phyloP scores from a whole-genome alignment of 1,140 invertebrate species.

The Rhynchophorus ferrugineus region DNA sequence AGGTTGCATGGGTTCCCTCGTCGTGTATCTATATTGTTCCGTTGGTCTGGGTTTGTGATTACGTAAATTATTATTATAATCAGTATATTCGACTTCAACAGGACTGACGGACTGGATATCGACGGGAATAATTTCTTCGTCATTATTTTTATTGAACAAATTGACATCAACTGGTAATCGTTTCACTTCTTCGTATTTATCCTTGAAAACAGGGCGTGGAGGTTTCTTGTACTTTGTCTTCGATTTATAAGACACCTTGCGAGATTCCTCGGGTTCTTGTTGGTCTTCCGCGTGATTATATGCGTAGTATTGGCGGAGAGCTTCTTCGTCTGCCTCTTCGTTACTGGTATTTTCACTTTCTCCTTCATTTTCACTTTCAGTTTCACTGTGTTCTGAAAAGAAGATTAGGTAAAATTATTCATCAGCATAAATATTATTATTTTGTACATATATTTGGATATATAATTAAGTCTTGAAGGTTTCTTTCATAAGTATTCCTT shows the following conservation, averaged over 20 bases:
- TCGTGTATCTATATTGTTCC: constrained; percentile 9
- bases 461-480: too few species aligned
- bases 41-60: neutral
- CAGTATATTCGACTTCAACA: constrained; percentile 24
- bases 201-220: constrained; percentile 11
- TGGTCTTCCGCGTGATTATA: neutral
- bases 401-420: too few species aligned
- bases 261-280: constrained; percentile 18
- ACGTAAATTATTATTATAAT: neutral
- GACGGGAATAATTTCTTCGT: constrained; percentile 27
- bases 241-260: constrained; percentile 10
- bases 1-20: constrained; percentile 15
- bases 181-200: constrained; percentile 17
- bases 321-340: neutral
- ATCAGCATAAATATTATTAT: too few species aligned
- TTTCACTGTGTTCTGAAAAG: too few species aligned
- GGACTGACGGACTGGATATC: constrained; percentile 29
- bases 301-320: neutral
- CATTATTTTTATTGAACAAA: constrained; percentile 17
- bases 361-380: too few species aligned
- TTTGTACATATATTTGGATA: too few species aligned
- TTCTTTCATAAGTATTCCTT: too few species aligned
- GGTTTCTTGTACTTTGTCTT: constrained; percentile 8
- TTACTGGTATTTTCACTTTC: neutral
- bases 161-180: constrained; percentile 29